These are phyloP conservation scores for Apamea sordens DNA, from an alignment of 2,888 invertebrate species.

Conservation along the genomic window DNA sequence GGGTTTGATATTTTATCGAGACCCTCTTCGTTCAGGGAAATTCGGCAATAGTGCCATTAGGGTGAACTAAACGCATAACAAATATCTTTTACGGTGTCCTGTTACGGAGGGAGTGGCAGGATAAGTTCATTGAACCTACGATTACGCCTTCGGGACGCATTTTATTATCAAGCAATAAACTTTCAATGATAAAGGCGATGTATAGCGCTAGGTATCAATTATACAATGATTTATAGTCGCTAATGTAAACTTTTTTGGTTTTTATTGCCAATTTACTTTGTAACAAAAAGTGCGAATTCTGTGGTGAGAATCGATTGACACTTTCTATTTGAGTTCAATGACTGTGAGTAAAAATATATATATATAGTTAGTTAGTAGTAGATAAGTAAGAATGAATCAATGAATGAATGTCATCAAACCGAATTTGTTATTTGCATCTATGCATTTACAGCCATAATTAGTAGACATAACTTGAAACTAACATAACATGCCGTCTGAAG, in stretches of 20 bases:
- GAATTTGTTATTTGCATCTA: not conserved
- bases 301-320: not conserved
- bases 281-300: constrained; percentile 5
- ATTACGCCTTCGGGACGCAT: constrained; percentile 52
- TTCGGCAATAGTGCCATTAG: constrained; percentile 66
- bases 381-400: not conserved
- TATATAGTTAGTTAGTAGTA: not conserved
- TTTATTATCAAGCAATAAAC: constrained; percentile 63
- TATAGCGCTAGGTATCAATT: constrained; percentile 52
- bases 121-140: constrained; percentile 65
- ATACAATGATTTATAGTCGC: constrained; percentile 42
- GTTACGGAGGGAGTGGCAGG: constrained; percentile 63
- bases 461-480: too few species aligned
- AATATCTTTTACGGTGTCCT: constrained; percentile 63
- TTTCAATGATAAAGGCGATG: constrained; percentile 52
- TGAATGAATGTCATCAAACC: not conserved
- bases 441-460: not conserved
- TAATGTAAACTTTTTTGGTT: constrained; percentile 22
- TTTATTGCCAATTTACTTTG: constrained; percentile 24
- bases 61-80: constrained; percentile 64
- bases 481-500: not conserved
- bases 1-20: constrained; percentile 23
- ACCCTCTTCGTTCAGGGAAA: constrained; percentile 45
- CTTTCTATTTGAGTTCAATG: constrained; percentile 27
- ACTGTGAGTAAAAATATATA: not conserved